Percentiles rank a stretch among this genome's conserved stretches.
Conservation (phyloP, 2,888 invertebrate genomes). For the Parnassius smintheus region DNA sequence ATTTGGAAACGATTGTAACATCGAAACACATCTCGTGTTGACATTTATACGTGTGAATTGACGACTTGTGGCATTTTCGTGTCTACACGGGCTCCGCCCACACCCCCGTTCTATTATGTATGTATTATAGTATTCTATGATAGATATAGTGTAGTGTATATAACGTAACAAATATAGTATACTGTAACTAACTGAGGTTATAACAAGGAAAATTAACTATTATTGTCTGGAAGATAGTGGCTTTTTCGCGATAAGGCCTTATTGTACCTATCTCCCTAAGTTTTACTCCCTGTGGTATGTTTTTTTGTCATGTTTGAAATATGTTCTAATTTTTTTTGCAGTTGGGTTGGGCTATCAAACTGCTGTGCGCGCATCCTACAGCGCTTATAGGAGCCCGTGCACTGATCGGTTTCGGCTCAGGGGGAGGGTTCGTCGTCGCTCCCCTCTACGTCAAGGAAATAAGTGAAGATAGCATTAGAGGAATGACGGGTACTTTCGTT, state of each 20-base stretch:
- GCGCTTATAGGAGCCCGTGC: constrained; percentile 66
- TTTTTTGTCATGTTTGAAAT: background rate
- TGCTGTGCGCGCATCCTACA: constrained; percentile 55
- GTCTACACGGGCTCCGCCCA: no score
- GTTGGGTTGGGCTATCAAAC: constrained; percentile 72
- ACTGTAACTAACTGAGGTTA: background rate
- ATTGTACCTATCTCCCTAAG: background rate
- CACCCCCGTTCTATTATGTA: no score
- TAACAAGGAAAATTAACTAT: background rate
- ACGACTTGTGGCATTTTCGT: no score
- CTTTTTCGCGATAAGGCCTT: background rate
- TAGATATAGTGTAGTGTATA: no score
- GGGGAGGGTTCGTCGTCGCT: constrained; percentile 69
- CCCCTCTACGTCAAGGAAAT: constrained; percentile 75
- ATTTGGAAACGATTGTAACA: no score
- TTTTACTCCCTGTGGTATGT: background rate
- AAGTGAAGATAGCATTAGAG: constrained; percentile 71
- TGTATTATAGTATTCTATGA: no score
- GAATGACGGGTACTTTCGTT: constrained; percentile 74
- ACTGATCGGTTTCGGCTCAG: constrained; percentile 70
- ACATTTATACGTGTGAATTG: no score
- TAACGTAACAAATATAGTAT: background rate
- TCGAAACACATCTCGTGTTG: no score
- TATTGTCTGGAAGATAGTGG: background rate
- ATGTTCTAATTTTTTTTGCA: constrained; percentile 33